phyloP scores from a whole-genome alignment of 2,113 vertebrate genomes.

The Myrmecobius fasciatus region DNA sequence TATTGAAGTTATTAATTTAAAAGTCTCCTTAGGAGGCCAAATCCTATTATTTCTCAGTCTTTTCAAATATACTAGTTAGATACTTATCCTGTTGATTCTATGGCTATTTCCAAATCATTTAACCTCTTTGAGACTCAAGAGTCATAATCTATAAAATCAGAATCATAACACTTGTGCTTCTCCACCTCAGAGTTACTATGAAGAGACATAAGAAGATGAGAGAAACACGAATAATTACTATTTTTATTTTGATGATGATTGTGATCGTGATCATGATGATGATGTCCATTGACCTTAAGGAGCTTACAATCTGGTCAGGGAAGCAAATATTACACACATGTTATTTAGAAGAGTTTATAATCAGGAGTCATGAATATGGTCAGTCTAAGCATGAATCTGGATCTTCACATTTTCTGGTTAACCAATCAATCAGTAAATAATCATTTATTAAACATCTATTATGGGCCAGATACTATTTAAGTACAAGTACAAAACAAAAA shows the following conservation, averaged over 20 bases:
- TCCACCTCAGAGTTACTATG: neutral
- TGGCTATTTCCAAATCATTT: neutral
- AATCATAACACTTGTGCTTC: neutral
- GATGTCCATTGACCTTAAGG: neutral
- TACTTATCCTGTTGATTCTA: neutral
- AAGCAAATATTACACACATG: neutral
- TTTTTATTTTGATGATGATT: too few relatives aligned
- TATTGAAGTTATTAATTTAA: neutral
- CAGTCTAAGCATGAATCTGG: slow-evolving; percentile 6
- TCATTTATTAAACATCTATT: neutral
- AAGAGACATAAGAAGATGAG: neutral
- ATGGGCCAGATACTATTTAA: neutral
- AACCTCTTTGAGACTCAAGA: neutral
- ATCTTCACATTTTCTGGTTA: neutral
- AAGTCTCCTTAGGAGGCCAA: neutral
- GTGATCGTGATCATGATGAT: too few relatives aligned
- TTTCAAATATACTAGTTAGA: neutral
- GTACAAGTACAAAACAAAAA: neutral
- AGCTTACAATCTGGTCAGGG: neutral
- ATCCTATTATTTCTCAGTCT: neutral
- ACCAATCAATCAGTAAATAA: neutral
- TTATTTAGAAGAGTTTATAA: neutral
- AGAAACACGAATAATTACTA: neutral
- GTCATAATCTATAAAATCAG: neutral
- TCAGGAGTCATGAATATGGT: neutral